Evolutionary conservation across 2,888 invertebrate genomes (phyloP).

Genomic region (Pseudeuparius sepicola): DNA sequence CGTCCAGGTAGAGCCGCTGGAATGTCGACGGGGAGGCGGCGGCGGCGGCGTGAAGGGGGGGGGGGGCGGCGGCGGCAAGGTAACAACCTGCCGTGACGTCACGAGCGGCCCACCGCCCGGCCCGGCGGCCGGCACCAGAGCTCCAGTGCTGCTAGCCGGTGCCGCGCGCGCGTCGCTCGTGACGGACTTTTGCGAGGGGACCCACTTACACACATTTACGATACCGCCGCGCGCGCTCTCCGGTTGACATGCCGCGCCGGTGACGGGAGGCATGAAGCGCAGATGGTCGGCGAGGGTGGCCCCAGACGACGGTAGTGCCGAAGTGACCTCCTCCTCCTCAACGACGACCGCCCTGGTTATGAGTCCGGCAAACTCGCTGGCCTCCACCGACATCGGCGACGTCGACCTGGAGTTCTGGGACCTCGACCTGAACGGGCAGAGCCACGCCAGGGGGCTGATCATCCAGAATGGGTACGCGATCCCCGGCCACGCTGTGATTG

Average conservation of each 20-base stretch:
- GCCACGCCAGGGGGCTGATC: slow-evolving; percentile 31
- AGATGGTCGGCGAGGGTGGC: slow-evolving; percentile 66
- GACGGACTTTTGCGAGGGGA: no score
- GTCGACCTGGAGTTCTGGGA: slow-evolving; percentile 80
- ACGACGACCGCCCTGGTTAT: slow-evolving; percentile 56
- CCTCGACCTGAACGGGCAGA: slow-evolving; percentile 47
- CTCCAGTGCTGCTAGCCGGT: no score
- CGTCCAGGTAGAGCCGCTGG: slow-evolving; percentile 36
- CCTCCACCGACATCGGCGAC: slow-evolving; percentile 63
- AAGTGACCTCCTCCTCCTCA: slow-evolving; percentile 70
- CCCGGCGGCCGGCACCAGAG: no score
- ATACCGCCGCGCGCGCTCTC: no score
- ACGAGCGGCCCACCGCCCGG: slow-evolving; percentile 31
- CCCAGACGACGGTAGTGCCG: slow-evolving; percentile 63
- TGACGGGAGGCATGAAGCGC: slow-evolving; percentile 71
- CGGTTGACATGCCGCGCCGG: no score
- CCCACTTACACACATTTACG: slow-evolving; percentile 35
- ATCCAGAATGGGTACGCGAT: slow-evolving; percentile 36
- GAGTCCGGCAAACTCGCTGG: slow-evolving; percentile 62
- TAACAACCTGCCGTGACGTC: slow-evolving; percentile 42
- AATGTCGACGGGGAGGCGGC: slow-evolving; percentile 29
- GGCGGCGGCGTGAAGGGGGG: slow-evolving; percentile 22
- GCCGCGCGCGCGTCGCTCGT: no score
- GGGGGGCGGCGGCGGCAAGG: slow-evolving; percentile 31
- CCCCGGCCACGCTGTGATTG: slow-evolving; percentile 35